Evolutionary conservation across 2,797 vertebrate species (phyloP), one percentile per base, ranked within the genome.

Genomic region (Thripadectes ignobilis): DNA sequence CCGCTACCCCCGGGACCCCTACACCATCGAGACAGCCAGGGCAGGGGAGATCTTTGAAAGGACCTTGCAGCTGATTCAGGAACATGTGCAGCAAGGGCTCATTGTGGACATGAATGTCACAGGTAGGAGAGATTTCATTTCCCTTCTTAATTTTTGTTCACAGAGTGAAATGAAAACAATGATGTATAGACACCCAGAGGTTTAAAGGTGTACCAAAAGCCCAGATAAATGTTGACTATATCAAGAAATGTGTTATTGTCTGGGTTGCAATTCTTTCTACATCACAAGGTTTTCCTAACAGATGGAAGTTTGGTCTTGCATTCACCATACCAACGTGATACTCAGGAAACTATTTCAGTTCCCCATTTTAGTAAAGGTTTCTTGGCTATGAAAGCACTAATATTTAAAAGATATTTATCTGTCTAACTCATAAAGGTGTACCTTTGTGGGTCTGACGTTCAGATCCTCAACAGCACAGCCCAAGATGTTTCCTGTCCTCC

Each of bases 1-100:
- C 81, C 97, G 98, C 34, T 98, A 98, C 85, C 98, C 98, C 0
- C 97, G 98, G 49, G 98, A 98, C 34, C 97, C 97, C 34, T 95
- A 98, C 85, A 97, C 97, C 41, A 92, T 98, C 1, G 97, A 97
- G 89, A 97, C 95, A 10, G 97, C 97, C 74, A 85, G 97, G 65
- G 97, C 98, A 62, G 97, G 97, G 7, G 98, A 98, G 94, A 97
- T 98, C 94, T 97, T 98, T 9, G 98, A 98, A 39, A 94, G 97
- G 52, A 98, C 98, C 51, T 80, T 98, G 89, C 95, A 97, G 80
- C 92, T 98, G 67, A 98, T 98, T 61, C 97, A 98, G 85, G 98
- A 98, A 17, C 97, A 98, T 0, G 97, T 98, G 30, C 97, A 97
- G 41, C 97, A 98, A 66, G 98, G 98, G 46, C 87, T 98, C 1